Evolutionary conservation across 2,113 vertebrate genomes (phyloP).

Genomic region (Neomonachus schauinslandi): DNA sequence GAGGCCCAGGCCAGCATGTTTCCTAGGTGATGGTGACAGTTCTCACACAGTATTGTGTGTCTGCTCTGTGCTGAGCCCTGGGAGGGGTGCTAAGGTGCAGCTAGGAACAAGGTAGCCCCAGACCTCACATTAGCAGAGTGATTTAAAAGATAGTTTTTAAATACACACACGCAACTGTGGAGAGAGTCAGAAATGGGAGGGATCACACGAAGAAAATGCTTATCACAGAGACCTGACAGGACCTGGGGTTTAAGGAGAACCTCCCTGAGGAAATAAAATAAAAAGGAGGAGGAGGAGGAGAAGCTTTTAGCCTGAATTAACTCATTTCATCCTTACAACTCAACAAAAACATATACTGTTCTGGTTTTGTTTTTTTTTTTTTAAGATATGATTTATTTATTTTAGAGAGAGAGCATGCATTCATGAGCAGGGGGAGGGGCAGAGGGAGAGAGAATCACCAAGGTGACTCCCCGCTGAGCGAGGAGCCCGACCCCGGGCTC

Average conservation of each 20-base stretch:
- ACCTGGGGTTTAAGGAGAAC: not conserved
- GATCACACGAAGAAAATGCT: not conserved
- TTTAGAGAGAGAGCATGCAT: not conserved
- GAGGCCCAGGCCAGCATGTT: not conserved
- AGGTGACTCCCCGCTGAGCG: not conserved
- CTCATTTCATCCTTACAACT: not conserved
- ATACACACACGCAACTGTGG: not conserved
- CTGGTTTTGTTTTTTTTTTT: not conserved
- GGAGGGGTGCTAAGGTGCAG: rapidly evolving
- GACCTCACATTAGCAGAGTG: not conserved
- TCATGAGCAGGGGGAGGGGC: not conserved
- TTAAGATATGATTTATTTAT: not conserved
- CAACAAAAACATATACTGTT: not conserved
- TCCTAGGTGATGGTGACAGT: not conserved
- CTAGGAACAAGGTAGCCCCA: not conserved
- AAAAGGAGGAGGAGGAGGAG: not conserved
- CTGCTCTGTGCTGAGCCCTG: not conserved
- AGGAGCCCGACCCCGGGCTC: rapidly evolving
- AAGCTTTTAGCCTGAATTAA: not conserved
- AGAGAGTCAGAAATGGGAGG: not conserved
- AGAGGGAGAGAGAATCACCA: not conserved
- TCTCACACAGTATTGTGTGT: not conserved
- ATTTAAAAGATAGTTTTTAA: not conserved
- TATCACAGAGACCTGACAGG: not conserved
- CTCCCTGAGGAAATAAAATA: not conserved